Evolutionary conservation across 2,113 vertebrate genomes (phyloP).

Genomic region (Megatriorchis doriae): DNA sequence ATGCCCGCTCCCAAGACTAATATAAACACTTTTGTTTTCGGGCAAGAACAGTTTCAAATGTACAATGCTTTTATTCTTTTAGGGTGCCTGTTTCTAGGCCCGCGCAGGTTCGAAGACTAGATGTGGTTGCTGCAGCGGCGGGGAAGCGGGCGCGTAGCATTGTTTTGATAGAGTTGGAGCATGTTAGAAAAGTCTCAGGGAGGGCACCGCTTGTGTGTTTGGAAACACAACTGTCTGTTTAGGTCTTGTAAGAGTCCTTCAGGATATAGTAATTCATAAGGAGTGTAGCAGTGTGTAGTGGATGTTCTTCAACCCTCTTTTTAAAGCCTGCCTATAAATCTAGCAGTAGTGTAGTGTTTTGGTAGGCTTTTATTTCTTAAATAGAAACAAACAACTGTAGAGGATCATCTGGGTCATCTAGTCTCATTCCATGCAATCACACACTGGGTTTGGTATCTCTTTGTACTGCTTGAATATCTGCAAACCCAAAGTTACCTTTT

Average conservation of each 20-base stretch:
- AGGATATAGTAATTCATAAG: not conserved
- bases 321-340: not conserved
- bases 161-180: not conserved
- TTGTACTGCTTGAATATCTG: not conserved
- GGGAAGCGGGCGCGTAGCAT: rapidly evolving
- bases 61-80: too few relatives aligned
- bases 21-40: too few relatives aligned
- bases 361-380: not conserved
- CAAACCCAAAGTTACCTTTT: not conserved
- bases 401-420: not conserved
- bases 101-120: rapidly evolving
- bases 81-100: not conserved
- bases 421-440: not conserved
- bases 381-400: not conserved
- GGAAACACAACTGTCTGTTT: not conserved
- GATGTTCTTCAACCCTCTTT: not conserved
- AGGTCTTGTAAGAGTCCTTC: not conserved
- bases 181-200: rapidly evolving
- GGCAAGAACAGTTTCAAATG: not conserved
- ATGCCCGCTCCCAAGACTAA: not conserved
- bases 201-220: rapidly evolving
- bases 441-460: not conserved
- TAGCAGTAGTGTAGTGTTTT: not conserved
- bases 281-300: not conserved
- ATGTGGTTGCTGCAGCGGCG: not conserved